Conservation (phyloP, 2,113 vertebrate species). For the Elaphurus davidianus region DNA sequence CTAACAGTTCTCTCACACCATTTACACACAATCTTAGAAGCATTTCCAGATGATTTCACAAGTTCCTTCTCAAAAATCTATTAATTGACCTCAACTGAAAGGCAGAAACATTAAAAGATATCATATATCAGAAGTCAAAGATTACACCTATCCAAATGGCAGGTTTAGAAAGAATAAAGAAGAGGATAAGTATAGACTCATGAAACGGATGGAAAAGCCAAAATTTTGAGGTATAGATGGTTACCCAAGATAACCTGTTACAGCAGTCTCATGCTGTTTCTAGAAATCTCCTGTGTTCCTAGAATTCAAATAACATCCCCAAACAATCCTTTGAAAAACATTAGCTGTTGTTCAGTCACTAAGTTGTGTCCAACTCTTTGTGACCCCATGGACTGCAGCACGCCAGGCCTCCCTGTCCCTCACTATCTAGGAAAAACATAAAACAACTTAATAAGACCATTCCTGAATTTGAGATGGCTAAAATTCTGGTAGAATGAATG, state of each 20-base stretch:
- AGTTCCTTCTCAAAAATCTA: background rate
- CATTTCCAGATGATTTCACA: conserved; percentile 8
- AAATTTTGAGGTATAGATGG: background rate
- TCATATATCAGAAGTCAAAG: background rate
- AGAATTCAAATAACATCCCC: background rate
- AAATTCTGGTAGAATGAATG: background rate
- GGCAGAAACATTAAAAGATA: background rate
- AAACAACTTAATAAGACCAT: conserved; percentile 16
- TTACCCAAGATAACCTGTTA: background rate
- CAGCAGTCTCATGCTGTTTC: background rate
- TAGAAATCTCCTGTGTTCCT: background rate
- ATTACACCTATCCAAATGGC: background rate
- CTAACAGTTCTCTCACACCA: background rate
- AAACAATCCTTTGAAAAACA: background rate
- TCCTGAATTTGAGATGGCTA: background rate
- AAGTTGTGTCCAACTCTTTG: background rate
- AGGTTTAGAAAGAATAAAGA: background rate
- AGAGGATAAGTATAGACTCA: background rate
- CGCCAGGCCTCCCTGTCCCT: background rate
- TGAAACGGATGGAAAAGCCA: background rate
- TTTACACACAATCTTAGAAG: background rate
- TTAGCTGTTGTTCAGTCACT: background rate
- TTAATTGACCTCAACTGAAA: conserved; percentile 2
- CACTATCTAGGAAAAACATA: background rate
- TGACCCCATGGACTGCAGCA: background rate